phyloP scores from a whole-genome alignment of 2,888 invertebrate genomes.

The Callinectes sapidus region DNA sequence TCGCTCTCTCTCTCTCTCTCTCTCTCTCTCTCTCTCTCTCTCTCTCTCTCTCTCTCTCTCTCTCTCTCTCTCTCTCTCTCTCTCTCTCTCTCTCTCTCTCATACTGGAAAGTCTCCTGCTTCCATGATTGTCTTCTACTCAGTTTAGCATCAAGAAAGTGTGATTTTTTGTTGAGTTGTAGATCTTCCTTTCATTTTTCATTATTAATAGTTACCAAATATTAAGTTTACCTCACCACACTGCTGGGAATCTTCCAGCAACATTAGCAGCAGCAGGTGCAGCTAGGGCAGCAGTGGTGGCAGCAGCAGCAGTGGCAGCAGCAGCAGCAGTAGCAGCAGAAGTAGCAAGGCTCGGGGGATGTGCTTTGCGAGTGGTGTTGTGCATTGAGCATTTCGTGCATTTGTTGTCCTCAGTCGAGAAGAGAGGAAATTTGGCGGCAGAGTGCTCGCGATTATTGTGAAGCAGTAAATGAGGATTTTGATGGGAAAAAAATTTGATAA shows the following conservation, averaged over 20 bases:
- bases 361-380: conserved; percentile 37
- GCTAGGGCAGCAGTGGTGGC: not conserved
- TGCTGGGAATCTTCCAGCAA: conserved; percentile 30
- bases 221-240: conserved; percentile 31
- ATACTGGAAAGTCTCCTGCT: too few relatives aligned
- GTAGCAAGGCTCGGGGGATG: conserved; percentile 46
- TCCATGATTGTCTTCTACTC: too few relatives aligned
- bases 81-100: not conserved
- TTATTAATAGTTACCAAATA: not conserved
- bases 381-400: conserved; percentile 40
- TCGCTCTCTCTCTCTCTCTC: conserved; percentile 14
- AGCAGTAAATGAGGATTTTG: conserved; percentile 42
- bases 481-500: conserved; percentile 49
- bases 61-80: not conserved
- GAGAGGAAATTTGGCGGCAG: conserved; percentile 46
- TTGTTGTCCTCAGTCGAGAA: conserved; percentile 45
- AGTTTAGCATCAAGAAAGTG: not conserved
- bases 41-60: not conserved
- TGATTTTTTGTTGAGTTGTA: conserved; percentile 19
- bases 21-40: not conserved
- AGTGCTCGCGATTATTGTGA: conserved; percentile 53
- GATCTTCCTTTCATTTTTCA: not conserved
- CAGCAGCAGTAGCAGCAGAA: conserved; percentile 13
- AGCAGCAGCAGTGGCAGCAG: not conserved
- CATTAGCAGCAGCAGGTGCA: conserved; percentile 20